Conservation (phyloP, 1,140 invertebrate species). For the Armadillidium nasatum region DNA sequence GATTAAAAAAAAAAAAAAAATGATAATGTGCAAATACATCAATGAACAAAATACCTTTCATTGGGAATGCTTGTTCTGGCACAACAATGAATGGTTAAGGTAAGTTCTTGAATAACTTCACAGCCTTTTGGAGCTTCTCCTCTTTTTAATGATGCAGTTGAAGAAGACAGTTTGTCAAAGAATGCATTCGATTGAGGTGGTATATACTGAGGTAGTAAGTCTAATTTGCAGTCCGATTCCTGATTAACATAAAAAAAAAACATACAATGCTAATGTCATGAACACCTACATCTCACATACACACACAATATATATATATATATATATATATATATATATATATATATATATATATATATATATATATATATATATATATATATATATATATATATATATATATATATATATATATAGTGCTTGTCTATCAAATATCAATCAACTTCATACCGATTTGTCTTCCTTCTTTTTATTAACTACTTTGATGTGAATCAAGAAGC, state of each 20-base stretch:
- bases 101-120: conserved; percentile 87
- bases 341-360: too few relatives aligned
- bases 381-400: too few relatives aligned
- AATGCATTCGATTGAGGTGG: conserved; percentile 33
- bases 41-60: conserved; percentile 56
- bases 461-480: conserved; percentile 53
- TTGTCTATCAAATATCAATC: too few relatives aligned
- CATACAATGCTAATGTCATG: too few relatives aligned
- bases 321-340: too few relatives aligned
- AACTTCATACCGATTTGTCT: neutral
- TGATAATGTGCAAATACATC: too few relatives aligned
- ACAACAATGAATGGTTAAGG: conserved; percentile 71
- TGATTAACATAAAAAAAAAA: too few relatives aligned
- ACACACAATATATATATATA: too few relatives aligned
- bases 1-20: too few relatives aligned
- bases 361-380: too few relatives aligned
- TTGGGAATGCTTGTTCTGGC: conserved; percentile 64
- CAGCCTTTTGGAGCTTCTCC: conserved; percentile 57
- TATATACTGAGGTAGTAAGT: conserved; percentile 35
- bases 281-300: too few relatives aligned
- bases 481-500: conserved; percentile 76
- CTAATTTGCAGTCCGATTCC: conserved; percentile 28
- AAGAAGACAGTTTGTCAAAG: conserved; percentile 31
- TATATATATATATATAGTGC: too few relatives aligned
- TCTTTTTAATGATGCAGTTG: conserved; percentile 25